Evolutionary conservation across 2,113 vertebrate genomes (phyloP).

Genomic region (Craseonycteris thonglongyai): DNA sequence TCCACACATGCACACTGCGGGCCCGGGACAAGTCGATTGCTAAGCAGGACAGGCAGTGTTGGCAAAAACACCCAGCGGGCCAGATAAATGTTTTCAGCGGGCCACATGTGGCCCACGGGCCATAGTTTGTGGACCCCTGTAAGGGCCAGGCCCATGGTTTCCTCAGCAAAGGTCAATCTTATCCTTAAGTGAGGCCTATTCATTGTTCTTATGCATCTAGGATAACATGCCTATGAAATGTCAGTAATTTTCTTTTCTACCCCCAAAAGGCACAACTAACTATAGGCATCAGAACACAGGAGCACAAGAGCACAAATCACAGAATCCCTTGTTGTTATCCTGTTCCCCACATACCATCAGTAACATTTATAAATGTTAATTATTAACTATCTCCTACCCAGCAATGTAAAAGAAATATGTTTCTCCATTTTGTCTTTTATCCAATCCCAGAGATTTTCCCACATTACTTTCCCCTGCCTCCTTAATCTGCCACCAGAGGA

Average conservation of each 20-base stretch:
- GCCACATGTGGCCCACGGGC: no score
- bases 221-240: not conserved
- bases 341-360: no score
- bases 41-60: no score
- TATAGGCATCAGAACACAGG: not conserved
- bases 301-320: not conserved
- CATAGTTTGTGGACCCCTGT: no score
- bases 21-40: no score
- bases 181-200: not conserved
- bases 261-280: not conserved
- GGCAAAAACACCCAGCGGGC: no score
- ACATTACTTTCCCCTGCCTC: not conserved
- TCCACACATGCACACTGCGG: no score
- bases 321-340: not conserved
- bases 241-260: not conserved
- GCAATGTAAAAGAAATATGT: not conserved
- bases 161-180: not conserved
- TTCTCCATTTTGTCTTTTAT: not conserved
- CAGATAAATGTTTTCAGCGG: no score
- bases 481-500: not conserved
- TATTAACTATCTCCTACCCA: not conserved
- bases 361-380: not conserved
- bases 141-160: not conserved
- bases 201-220: not conserved
- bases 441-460: not conserved